phyloP scores from a whole-genome alignment of 2,888 invertebrate species.

The Melanostoma scalare region DNA sequence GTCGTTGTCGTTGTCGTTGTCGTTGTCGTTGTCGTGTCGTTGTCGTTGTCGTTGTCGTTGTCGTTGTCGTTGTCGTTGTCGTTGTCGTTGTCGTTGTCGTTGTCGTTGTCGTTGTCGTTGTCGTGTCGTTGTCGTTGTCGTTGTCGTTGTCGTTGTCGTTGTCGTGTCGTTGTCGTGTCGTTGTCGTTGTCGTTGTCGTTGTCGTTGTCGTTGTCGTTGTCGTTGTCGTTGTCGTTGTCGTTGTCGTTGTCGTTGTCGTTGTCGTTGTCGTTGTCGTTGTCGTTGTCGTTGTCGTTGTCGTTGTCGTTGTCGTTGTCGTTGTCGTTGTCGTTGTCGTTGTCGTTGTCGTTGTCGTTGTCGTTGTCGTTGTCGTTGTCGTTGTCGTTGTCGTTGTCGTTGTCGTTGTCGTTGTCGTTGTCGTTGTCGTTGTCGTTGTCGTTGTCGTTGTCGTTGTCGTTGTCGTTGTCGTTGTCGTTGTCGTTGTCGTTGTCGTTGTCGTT shows the following conservation, averaged over 20 bases:
- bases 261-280: conserved; percentile 1
- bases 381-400: conserved; percentile 2
- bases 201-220: not conserved
- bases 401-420: conserved; percentile 1
- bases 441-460: conserved; percentile 2
- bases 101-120: no score
- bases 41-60: no score
- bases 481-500: not conserved
- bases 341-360: conserved; percentile 1
- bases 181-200: conserved; percentile 1
- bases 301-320: conserved; percentile 1
- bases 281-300: not conserved
- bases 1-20: no score
- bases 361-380: conserved; percentile 1
- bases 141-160: no score
- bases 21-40: no score
- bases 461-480: conserved; percentile 1
- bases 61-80: no score
- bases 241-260: conserved; percentile 1
- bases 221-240: not conserved
- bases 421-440: conserved; percentile 1
- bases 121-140: no score
- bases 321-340: not conserved
- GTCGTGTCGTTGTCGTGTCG: no score
- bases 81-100: no score